Evolutionary conservation across 1,140 invertebrate species (phyloP).

Genomic region (Gryon sp.): DNA sequence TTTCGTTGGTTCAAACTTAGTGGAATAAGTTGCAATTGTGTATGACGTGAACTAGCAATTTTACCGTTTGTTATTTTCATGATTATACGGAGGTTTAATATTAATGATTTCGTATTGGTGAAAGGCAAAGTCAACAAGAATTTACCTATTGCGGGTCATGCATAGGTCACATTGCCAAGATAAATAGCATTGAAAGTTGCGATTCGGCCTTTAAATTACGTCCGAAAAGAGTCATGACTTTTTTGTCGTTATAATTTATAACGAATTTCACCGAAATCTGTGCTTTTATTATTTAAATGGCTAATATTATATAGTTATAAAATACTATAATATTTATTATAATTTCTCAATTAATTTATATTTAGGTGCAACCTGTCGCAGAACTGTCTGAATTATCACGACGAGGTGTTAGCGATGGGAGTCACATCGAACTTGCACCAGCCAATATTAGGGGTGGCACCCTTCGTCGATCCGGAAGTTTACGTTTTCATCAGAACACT

Average conservation of each 20-base stretch:
- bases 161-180: constrained; percentile 53
- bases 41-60: constrained; percentile 37
- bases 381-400: constrained; percentile 92
- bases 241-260: constrained; percentile 9
- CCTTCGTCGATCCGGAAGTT: constrained; percentile 87
- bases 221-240: constrained; percentile 45
- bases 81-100: constrained; percentile 56
- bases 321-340: no score
- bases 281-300: no score
- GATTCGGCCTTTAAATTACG: constrained; percentile 56
- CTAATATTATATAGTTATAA: no score
- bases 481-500: constrained; percentile 85
- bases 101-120: constrained; percentile 56
- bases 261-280: no score
- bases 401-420: constrained; percentile 82
- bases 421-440: constrained; percentile 84
- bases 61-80: constrained; percentile 43
- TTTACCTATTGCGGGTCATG: constrained; percentile 44
- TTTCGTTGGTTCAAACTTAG: no score
- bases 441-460: constrained; percentile 87
- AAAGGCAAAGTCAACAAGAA: constrained; percentile 57
- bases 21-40: constrained; percentile 45
- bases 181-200: constrained; percentile 61
- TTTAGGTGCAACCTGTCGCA: constrained; percentile 90
- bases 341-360: no score